Percentiles rank a stretch among this genome's conserved stretches.
These are phyloP conservation scores for Gari tellinella DNA, from an alignment of 2,888 invertebrate genomes.

Conservation along the genomic window DNA sequence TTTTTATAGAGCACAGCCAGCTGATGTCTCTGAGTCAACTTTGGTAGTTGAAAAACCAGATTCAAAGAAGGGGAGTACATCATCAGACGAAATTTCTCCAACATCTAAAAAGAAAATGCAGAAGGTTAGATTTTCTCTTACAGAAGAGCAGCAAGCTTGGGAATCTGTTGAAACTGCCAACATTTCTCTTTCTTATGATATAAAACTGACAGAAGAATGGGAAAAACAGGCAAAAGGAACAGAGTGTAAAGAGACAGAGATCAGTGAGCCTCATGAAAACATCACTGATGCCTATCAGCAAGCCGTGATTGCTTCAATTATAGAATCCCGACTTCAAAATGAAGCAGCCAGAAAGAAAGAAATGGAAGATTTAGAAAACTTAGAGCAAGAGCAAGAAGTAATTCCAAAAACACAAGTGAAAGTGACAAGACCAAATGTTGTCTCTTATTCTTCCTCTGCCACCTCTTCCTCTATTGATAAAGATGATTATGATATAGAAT, in stretches of 20 bases:
- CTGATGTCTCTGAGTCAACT: conserved; percentile 13
- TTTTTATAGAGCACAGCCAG: conserved; percentile 57
- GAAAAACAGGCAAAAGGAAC: conserved; percentile 30
- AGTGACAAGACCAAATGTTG: conserved; percentile 44
- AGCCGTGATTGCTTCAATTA: conserved; percentile 78
- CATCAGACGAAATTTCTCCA: conserved; percentile 52
- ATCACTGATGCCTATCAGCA: conserved; percentile 78
- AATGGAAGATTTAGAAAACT: conserved; percentile 45
- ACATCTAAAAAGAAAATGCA: conserved; percentile 58
- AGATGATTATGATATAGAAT: conserved; percentile 29
- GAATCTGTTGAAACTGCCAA: conserved; percentile 23
- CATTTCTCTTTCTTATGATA: conserved; percentile 44
- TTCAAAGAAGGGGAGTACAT: conserved; percentile 20
- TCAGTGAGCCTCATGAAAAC: conserved; percentile 79
- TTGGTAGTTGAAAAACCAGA: conserved; percentile 31
- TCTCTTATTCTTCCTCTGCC: conserved; percentile 27
- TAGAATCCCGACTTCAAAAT: conserved; percentile 69
- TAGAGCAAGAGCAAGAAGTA: conserved; percentile 27
- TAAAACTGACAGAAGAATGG: conserved; percentile 61
- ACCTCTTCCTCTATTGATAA: conserved; percentile 16
- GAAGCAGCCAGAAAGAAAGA: conserved; percentile 64
- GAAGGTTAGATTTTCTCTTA: conserved; percentile 53
- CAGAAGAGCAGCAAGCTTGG: conserved; percentile 47
- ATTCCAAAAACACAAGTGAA: conserved; percentile 49
- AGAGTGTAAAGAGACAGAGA: background rate